A percentile compares a stretch with the other conserved stretches of the same genome.
These are phyloP conservation scores for Anthoptus insignis DNA, from an alignment of 2,888 invertebrate genomes.

Conservation along the genomic window DNA sequence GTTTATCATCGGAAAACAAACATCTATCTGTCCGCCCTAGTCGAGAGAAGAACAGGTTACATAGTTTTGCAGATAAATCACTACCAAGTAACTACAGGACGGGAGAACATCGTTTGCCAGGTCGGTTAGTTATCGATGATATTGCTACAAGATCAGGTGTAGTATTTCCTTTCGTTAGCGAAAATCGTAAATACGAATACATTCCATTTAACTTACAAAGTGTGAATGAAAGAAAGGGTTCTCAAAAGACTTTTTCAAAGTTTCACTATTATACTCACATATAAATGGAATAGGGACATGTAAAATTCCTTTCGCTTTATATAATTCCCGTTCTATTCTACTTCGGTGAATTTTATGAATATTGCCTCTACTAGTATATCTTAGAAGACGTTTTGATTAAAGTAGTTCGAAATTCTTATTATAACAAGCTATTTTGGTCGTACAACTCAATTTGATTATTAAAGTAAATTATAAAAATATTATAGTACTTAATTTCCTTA, in stretches of 20 bases:
- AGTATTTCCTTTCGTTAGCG: background rate
- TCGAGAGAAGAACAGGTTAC: too few relatives aligned
- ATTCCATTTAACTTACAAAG: background rate
- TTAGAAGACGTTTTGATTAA: constrained; percentile 18
- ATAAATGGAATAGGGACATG: constrained; percentile 17
- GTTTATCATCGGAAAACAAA: too few relatives aligned
- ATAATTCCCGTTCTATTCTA: constrained; percentile 6
- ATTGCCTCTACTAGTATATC: constrained; percentile 15
- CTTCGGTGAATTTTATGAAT: constrained; percentile 16
- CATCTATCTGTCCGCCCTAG: too few relatives aligned
- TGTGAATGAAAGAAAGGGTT: constrained; percentile 1
- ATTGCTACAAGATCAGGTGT: too few relatives aligned
- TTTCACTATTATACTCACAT: constrained; percentile 12
- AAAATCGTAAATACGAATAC: background rate
- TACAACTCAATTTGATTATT: background rate
- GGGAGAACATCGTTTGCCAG: too few relatives aligned
- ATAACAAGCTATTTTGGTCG: background rate
- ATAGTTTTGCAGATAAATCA: too few relatives aligned
- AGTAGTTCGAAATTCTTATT: background rate
- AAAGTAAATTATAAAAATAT: too few relatives aligned
- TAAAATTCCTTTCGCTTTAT: constrained; percentile 14
- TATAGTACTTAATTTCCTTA: too few relatives aligned
- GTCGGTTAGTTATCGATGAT: too few relatives aligned
- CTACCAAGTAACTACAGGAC: too few relatives aligned
- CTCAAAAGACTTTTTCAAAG: constrained; percentile 17